Evolutionary conservation across 2,113 vertebrate genomes (phyloP), one percentile per base, ranked within the genome.

Genomic region (Poecile atricapillus): DNA sequence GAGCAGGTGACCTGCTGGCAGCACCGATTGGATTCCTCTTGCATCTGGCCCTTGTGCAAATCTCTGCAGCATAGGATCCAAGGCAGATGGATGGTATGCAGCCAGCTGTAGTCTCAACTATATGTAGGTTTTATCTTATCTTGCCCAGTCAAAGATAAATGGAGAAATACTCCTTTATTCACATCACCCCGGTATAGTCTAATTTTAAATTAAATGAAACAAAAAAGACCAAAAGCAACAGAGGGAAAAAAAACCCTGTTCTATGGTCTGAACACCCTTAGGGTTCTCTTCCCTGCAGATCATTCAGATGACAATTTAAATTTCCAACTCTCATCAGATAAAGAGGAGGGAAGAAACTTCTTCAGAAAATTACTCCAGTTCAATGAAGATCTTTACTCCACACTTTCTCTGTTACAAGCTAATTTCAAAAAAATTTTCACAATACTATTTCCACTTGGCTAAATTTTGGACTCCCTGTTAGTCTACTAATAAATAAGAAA

Each of bases 231-330:
- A 30, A 53, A 60, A 63, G 22, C 9, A n/a, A 55, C 7, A 1
- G 14, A 20, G 31, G 24, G 25, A 46, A 87, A 10, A 12, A 1
- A 3, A 2, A 5, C 9, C 8, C 8, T 2, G 1, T 74, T 27
- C 9, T 39, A 17, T 13, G 4, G 10, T 90, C 35, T 88, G 44
- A 90, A n/a, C 4, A 25, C 11, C 22, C n/a, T 55, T 43, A 22
- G 21, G 8, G 9, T 71, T 91, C 44, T 89, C 24, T 73, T 73
- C 33, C 37, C 28, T 67, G 11, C 31, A 77, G 12, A 62, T 35
- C 17, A 22, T 50, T 91, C 24, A 63, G 20, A 69, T n/a, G 33
- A 87, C 41, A 49, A 10, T 4, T 60, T 49, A 37, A 46, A 43
- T 53, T 91, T 59, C 30, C 21, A 46, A 43, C 22, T 80, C 15